These are phyloP conservation scores for Clamator glandarius DNA, from an alignment of 2,797 vertebrate species.

Conservation along the genomic window DNA sequence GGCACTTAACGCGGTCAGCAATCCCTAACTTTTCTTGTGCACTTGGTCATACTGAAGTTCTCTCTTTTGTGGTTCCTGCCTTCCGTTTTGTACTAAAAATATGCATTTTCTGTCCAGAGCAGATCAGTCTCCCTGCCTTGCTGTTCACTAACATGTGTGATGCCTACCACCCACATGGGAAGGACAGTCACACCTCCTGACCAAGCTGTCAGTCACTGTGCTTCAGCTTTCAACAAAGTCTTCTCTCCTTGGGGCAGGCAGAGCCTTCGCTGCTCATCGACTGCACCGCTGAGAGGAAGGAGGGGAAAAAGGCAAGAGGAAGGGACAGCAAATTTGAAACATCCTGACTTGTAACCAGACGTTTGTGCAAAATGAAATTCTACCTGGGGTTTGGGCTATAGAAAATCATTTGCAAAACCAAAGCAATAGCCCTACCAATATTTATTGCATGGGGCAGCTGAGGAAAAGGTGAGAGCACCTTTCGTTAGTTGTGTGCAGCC, in stretches of 20 bases:
- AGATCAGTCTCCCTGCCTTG: background rate
- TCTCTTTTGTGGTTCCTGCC: background rate
- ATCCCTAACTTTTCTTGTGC: background rate
- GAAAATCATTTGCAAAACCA: background rate
- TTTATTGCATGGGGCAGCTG: background rate
- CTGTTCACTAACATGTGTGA: background rate
- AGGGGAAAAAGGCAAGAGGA: background rate
- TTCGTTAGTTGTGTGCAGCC: background rate
- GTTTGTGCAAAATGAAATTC: background rate
- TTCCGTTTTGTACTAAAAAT: background rate
- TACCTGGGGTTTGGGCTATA: background rate
- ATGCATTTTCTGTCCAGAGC: background rate
- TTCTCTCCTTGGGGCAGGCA: background rate
- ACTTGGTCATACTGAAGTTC: background rate
- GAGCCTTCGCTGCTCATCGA: background rate
- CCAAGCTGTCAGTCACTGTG: accelerated
- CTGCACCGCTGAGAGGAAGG: background rate
- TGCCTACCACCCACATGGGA: accelerated
- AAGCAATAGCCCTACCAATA: background rate
- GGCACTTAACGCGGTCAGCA: background rate
- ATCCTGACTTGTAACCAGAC: background rate
- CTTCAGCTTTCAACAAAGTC: background rate
- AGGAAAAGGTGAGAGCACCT: background rate
- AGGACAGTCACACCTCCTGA: accelerated
- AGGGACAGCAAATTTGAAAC: background rate